phyloP scores from a whole-genome alignment of 2,113 vertebrate genomes.

The Enhydra lutris region DNA sequence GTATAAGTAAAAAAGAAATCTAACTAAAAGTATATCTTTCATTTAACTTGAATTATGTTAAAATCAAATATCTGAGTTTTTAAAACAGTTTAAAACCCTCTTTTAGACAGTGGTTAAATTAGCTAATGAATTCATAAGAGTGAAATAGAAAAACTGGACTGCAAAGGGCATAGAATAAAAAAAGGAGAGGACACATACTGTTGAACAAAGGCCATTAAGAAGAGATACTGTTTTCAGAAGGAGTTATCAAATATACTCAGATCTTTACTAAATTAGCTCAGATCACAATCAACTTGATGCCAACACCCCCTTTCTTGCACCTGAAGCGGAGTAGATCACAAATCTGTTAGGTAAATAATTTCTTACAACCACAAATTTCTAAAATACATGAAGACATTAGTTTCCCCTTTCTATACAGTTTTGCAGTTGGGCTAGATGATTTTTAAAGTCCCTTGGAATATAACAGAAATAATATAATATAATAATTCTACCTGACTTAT shows the following conservation, averaged over 20 bases:
- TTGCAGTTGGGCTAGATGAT: background rate
- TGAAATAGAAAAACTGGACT: background rate
- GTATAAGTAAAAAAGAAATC: constrained; percentile 27
- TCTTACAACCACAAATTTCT: constrained; percentile 22
- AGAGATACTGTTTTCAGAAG: background rate
- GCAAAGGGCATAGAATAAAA: background rate
- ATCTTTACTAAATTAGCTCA: background rate
- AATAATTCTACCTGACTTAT: constrained; percentile 9
- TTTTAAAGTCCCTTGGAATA: background rate
- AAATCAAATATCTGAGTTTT: constrained; percentile 3
- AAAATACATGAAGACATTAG: constrained; percentile 24
- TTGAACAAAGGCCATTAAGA: background rate
- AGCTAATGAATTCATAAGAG: background rate
- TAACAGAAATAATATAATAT: constrained; percentile 20
- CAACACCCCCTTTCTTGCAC: background rate
- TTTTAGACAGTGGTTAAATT: background rate
- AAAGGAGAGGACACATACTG: background rate
- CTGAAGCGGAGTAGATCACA: background rate
- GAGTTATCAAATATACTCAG: background rate
- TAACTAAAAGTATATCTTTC: background rate
- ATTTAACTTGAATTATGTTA: constrained; percentile 28
- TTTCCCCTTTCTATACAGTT: constrained; percentile 1
- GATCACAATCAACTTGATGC: background rate
- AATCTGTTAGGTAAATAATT: constrained; percentile 30
- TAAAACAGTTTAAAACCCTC: background rate